Evolutionary conservation across 2,888 invertebrate genomes (phyloP), one percentile per base, ranked within the genome.

Genomic region (Drosophila setosimentum): DNA sequence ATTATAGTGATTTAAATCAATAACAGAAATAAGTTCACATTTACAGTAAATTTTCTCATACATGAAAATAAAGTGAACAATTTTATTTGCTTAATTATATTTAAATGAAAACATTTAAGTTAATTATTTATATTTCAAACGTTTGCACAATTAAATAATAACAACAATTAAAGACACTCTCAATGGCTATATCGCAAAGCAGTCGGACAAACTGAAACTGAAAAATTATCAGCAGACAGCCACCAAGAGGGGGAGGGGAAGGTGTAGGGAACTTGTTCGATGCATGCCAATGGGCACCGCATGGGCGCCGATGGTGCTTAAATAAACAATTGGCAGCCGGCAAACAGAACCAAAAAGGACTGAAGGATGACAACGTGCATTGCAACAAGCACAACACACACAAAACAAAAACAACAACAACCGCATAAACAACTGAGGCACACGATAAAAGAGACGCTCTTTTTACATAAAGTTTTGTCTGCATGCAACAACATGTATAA

Each of bases 251-350:
- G 8, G 2, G 27, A n/a, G 45, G 3, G 21, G 16, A 0, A 8
- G 45, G 10, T 18, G 11, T 10, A 27, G 42, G 37, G 66, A 55
- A 64, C 73, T 71, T 68, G 64, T 37, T 67, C 40, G 48, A 54
- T 4, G 54, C 37, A 64, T 32, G 66, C 30, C 61, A 55, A 50
- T 68, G 58, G 66, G n/a, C 37, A 55, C 37, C 66, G 58, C 68
- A 69, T 66, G 81, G 55, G 69, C 30, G 58, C 45, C 60, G 65
- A 66, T 78, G 83, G 73, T 73, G 76, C 87, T 82, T 83, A 82
- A 80, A 89, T 83, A 90, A 90, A 84, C 90, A 82, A 76, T 82
- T 88, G 88, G 73, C 76, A 76, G 83, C 32, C 76, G 69, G 73
- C 82, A 83, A 80, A 80, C 89, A 83, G 80, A 77, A 73, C 45